Conservation (phyloP, 1,140 invertebrate species). For the Tetranychus urticae region DNA sequence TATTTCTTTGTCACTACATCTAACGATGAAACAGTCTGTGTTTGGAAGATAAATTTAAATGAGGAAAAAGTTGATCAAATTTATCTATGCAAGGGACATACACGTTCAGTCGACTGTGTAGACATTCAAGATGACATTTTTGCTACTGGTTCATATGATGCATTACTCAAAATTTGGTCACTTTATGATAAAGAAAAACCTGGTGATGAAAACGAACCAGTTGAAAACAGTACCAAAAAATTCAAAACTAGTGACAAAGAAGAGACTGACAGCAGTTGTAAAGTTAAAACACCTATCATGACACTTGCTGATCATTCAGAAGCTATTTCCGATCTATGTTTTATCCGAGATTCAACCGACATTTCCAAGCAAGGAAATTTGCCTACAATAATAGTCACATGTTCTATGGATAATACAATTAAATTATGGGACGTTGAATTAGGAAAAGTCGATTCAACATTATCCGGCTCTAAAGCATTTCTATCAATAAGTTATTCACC, state of each 20-base stretch:
- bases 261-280: background rate
- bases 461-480: conserved; percentile 61
- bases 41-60: conserved; percentile 63
- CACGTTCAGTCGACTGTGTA: conserved; percentile 61
- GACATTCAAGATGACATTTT: conserved; percentile 29
- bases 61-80: conserved; percentile 43
- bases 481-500: conserved; percentile 62
- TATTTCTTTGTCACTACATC: conserved; percentile 11
- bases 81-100: conserved; percentile 59
- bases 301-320: conserved; percentile 82
- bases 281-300: conserved; percentile 34
- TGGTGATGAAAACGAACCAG: conserved; percentile 6
- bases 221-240: background rate
- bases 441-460: conserved; percentile 23
- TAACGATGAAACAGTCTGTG: conserved; percentile 56
- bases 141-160: conserved; percentile 80
- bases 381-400: conserved; percentile 33
- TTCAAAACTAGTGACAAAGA: background rate
- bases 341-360: conserved; percentile 36
- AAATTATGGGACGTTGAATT: conserved; percentile 78
- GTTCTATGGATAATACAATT: conserved; percentile 84
- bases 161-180: conserved; percentile 32
- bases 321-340: conserved; percentile 54
- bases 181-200: conserved; percentile 12
- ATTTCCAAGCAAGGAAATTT: background rate